A percentile compares a stretch with the other conserved stretches of the same genome.
These are phyloP conservation scores for Sternarchorhynchus goeldii DNA, from an alignment of 2,797 vertebrate genomes.

Conservation along the genomic window DNA sequence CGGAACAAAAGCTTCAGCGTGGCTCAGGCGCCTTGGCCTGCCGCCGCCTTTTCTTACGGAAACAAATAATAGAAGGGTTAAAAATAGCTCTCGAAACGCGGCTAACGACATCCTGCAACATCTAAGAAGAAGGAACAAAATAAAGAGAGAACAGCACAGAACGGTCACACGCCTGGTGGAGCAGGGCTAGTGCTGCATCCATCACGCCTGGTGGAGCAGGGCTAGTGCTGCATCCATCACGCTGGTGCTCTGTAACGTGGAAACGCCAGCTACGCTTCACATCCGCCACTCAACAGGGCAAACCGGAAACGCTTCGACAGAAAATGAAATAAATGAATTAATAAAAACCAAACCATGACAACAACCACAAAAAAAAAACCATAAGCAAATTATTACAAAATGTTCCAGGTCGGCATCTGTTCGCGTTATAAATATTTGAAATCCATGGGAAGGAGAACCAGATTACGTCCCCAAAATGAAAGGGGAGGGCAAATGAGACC, in stretches of 20 bases:
- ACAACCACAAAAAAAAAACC: too few species aligned
- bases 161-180: too few species aligned
- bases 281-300: background rate
- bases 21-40: constrained; percentile 52
- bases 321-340: too few species aligned
- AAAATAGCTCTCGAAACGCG: constrained; percentile 47
- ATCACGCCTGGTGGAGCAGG: too few species aligned
- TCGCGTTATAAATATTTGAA: constrained; percentile 9
- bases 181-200: too few species aligned
- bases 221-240: too few species aligned
- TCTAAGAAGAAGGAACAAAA: constrained; percentile 34
- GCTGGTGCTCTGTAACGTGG: too few species aligned
- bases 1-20: constrained; percentile 22
- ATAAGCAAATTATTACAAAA: background rate
- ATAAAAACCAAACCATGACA: too few species aligned
- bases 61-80: constrained; percentile 50
- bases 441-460: constrained; percentile 9
- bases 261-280: too few species aligned
- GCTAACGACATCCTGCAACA: constrained; percentile 37
- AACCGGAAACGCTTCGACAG: background rate
- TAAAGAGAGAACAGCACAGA: background rate
- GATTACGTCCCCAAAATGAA: constrained; percentile 53
- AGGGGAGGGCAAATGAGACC: constrained; percentile 48
- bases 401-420: background rate
- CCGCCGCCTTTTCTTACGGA: constrained; percentile 31